Conservation (phyloP, 2,888 invertebrate genomes). For the Hydroisotoma schaefferi region DNA sequence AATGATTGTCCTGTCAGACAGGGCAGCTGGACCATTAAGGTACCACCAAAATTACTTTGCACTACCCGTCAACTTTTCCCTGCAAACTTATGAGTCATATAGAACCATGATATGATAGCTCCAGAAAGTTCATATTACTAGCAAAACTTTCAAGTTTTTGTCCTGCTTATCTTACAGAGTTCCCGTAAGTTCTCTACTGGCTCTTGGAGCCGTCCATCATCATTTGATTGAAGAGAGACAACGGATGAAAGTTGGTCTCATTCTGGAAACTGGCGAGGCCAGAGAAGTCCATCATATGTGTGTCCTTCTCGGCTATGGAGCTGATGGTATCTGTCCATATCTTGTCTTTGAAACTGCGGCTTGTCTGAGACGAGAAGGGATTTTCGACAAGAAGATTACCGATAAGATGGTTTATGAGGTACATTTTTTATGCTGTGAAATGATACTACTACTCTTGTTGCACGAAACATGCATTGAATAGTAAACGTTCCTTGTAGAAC, state of each 20-base stretch:
- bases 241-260: constrained; percentile 91
- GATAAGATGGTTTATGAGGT: constrained; percentile 76
- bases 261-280: constrained; percentile 95
- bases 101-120: background rate
- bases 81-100: too few species aligned
- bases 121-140: constrained; percentile 10
- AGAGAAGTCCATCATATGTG: constrained; percentile 65
- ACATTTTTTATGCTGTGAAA: too few species aligned
- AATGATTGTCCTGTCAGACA: constrained; percentile 81
- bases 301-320: constrained; percentile 91
- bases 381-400: constrained; percentile 70
- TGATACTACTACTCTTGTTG: too few species aligned
- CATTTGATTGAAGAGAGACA: constrained; percentile 89
- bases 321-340: constrained; percentile 97
- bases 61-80: too few species aligned
- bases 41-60: constrained; percentile 49
- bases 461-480: too few species aligned
- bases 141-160: constrained; percentile 1
- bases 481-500: constrained; percentile 55
- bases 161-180: constrained; percentile 58
- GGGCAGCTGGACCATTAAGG: constrained; percentile 57
- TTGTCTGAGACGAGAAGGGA: constrained; percentile 77
- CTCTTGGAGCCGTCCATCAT: constrained; percentile 91
- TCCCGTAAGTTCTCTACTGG: constrained; percentile 76
- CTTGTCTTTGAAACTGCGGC: constrained; percentile 90